Evolutionary conservation across 2,888 invertebrate species (phyloP).

Genomic region (Zootermopsis nevadensis): DNA sequence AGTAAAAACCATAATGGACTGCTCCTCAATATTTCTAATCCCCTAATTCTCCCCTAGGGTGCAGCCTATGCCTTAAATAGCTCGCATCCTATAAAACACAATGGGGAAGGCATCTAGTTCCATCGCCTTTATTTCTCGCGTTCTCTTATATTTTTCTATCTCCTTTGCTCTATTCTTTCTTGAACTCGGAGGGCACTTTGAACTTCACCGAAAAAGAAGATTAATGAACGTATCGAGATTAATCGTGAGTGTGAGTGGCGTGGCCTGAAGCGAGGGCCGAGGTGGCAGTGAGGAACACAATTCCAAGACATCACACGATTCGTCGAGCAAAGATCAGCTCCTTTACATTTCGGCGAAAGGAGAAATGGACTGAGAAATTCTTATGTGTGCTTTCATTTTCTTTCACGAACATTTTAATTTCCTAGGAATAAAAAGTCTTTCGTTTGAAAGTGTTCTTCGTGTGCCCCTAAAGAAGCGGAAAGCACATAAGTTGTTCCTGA

Average conservation of each 20-base stretch:
- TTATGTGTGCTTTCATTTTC: not conserved
- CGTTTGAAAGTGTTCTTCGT: not conserved
- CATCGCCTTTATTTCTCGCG: not conserved
- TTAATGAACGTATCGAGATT: slow-evolving; percentile 42
- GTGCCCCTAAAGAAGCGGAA: not conserved
- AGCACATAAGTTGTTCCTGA: not conserved
- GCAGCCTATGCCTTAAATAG: slow-evolving; percentile 7
- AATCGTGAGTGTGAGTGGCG: slow-evolving; percentile 20
- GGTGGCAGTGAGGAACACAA: not conserved
- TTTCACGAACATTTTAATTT: slow-evolving; percentile 29
- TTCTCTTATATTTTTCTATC: slow-evolving; percentile 10
- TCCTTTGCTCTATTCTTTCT: slow-evolving; percentile 5
- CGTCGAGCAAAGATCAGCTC: slow-evolving; percentile 12
- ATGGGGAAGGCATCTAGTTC: not conserved
- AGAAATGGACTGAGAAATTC: not conserved
- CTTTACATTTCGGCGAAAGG: not conserved
- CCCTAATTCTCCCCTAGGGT: not conserved
- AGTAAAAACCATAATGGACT: not conserved
- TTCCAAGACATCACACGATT: not conserved
- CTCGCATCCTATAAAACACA: slow-evolving; percentile 13
- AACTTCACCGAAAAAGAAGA: slow-evolving; percentile 36
- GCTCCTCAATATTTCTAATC: slow-evolving; percentile 2
- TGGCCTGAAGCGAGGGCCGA: not conserved
- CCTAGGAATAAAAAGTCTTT: not conserved
- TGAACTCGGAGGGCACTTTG: slow-evolving; percentile 15